phyloP scores from a whole-genome alignment of 2,113 vertebrate species.

The Tachysurus vachellii region DNA sequence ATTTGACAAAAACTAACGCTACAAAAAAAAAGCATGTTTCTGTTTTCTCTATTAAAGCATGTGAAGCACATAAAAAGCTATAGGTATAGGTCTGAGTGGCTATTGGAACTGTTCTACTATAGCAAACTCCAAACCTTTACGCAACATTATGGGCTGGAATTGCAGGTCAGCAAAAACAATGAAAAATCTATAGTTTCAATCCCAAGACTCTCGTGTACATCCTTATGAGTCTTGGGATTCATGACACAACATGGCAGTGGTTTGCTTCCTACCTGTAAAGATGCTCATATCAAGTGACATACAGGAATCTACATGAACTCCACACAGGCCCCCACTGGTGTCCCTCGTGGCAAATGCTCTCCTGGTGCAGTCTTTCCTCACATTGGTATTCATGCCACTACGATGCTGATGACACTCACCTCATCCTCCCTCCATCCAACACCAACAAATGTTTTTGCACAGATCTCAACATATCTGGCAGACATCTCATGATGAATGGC shows the following conservation, averaged over 20 bases:
- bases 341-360: not conserved
- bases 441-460: not conserved
- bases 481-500: not conserved
- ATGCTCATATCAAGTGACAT: not conserved
- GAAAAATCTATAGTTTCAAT: not conserved
- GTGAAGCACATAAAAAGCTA: not conserved
- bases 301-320: not conserved
- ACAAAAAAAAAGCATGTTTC: not conserved
- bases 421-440: no score
- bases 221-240: not conserved
- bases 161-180: not conserved
- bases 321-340: not conserved
- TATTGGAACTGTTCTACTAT: not conserved
- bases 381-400: not conserved
- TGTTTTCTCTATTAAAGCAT: not conserved
- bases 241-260: not conserved
- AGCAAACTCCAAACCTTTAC: not conserved
- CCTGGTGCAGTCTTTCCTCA: not conserved
- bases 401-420: not conserved
- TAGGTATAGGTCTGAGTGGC: not conserved
- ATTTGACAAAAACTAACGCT: not conserved
- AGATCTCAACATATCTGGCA: not conserved
- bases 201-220: not conserved
- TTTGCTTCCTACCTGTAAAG: not conserved
- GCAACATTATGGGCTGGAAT: not conserved